Conservation (phyloP, 2,113 vertebrate genomes). For the Meles meles region DNA sequence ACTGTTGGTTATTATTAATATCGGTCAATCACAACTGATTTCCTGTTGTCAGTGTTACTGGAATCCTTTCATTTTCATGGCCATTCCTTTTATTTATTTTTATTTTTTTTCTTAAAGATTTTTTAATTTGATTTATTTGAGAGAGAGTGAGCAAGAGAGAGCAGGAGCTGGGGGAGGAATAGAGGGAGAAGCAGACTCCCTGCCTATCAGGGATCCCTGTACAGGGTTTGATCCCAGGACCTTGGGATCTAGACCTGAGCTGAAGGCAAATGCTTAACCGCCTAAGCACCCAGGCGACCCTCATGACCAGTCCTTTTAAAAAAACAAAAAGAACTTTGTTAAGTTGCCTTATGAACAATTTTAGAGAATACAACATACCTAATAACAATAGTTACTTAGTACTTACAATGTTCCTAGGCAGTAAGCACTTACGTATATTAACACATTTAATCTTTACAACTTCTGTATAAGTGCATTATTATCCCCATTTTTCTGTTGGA, state of each 20-base stretch:
- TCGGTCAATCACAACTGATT: background rate
- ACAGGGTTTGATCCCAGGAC: background rate
- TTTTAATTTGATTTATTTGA: background rate
- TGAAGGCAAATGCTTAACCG: too few relatives aligned
- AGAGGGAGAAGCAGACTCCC: background rate
- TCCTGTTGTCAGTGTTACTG: background rate
- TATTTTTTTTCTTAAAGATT: background rate
- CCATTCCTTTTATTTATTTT: background rate
- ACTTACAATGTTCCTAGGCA: background rate
- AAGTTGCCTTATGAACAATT: background rate
- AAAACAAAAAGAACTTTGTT: background rate
- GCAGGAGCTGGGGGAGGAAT: too few relatives aligned
- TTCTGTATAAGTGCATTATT: background rate
- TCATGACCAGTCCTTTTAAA: background rate
- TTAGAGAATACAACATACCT: constrained; percentile 19
- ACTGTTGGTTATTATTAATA: background rate
- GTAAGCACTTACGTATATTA: background rate
- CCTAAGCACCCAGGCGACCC: background rate
- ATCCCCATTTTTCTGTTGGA: constrained; percentile 19
- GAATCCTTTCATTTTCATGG: background rate
- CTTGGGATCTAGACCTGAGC: background rate
- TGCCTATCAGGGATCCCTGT: background rate
- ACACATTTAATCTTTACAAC: background rate
- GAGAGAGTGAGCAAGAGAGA: background rate
- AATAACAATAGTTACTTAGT: background rate